Evolutionary conservation across 2,797 vertebrate genomes (phyloP), one percentile per base, ranked within the genome.

Genomic region (Yasuhikotakia modesta): DNA sequence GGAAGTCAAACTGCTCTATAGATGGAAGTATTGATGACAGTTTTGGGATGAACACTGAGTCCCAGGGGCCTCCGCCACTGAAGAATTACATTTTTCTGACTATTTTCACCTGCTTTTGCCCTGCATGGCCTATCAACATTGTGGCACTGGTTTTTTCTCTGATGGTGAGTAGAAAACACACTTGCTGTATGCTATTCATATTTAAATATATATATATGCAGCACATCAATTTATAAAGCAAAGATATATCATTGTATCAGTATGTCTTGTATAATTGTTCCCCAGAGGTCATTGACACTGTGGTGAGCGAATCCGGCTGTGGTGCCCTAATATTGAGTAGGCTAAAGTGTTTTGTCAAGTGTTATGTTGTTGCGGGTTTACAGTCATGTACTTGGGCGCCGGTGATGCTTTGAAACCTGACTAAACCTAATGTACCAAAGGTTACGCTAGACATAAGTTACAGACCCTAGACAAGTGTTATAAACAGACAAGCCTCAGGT

Each of bases 51-150:
- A 81, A 35, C 1, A 16, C 55, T 19, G 93, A 93, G 81, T 85
- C 80, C 57, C 87, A 86, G 79, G 85, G 85, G 14, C 58, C 79
- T 19, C 86, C 84, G 4, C 91, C 86, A 61, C 90, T 92, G 82
- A 89, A 85, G 86, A 93, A 80, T 87, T 94, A 93, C 87, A 88
- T 96, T 86, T 89, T 92, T 74, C 91, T 95, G 84, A 91, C 93
- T 88, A 93, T 96, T 83, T 85, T 95, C 84, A 75, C 94, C 64
- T 95, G 95, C 58, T 95, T 96, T 86, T 95, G 94, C 79, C 94
- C 95, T 0, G 93, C 94, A 5, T 94, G 94, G 91, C 94, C 94
- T 83, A 32, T 96, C 88, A 96, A 95, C 84, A 95, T 95, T 50
- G 93, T 95, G 82, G 94, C 91, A 24, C 91, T 96, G 84, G 91